phyloP scores from a whole-genome alignment of 2,888 invertebrate genomes.

The Kuschelorhynchus macadamiae region DNA sequence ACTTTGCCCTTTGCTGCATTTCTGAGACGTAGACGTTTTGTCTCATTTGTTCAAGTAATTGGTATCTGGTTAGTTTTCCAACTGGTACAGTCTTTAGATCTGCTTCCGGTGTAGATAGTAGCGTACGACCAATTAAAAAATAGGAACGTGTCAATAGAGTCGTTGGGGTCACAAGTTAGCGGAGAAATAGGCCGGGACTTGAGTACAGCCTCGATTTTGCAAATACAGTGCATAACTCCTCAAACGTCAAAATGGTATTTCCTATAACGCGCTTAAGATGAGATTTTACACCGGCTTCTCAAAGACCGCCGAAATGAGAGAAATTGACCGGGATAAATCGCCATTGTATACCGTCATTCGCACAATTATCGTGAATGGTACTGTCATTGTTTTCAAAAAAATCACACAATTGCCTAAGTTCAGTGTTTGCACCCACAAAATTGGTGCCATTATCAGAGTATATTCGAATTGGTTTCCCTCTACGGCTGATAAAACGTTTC shows the following conservation, averaged over 20 bases:
- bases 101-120: slow-evolving; percentile 54
- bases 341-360: slow-evolving; percentile 15
- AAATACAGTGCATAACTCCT: slow-evolving; percentile 54
- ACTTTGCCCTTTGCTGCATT: slow-evolving; percentile 9
- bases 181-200: slow-evolving; percentile 56
- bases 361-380: background rate
- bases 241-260: slow-evolving; percentile 50
- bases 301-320: slow-evolving; percentile 54
- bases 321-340: slow-evolving; percentile 45
- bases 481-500: slow-evolving; percentile 15
- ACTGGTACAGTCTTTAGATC: slow-evolving; percentile 20
- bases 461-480: slow-evolving; percentile 25
- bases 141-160: slow-evolving; percentile 58
- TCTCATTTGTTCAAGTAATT: slow-evolving; percentile 14
- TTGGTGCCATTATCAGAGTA: slow-evolving; percentile 34
- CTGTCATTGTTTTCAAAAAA: slow-evolving; percentile 25
- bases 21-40: slow-evolving; percentile 9
- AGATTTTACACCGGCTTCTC: slow-evolving; percentile 56
- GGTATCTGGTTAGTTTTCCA: slow-evolving; percentile 7
- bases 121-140: slow-evolving; percentile 57
- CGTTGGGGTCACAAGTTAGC: slow-evolving; percentile 53
- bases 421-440: slow-evolving; percentile 19
- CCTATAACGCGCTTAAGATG: slow-evolving; percentile 54
- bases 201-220: slow-evolving; percentile 53
- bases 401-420: background rate